phyloP scores from a whole-genome alignment of 2,888 invertebrate species.

The Cosmopolites sordidus region DNA sequence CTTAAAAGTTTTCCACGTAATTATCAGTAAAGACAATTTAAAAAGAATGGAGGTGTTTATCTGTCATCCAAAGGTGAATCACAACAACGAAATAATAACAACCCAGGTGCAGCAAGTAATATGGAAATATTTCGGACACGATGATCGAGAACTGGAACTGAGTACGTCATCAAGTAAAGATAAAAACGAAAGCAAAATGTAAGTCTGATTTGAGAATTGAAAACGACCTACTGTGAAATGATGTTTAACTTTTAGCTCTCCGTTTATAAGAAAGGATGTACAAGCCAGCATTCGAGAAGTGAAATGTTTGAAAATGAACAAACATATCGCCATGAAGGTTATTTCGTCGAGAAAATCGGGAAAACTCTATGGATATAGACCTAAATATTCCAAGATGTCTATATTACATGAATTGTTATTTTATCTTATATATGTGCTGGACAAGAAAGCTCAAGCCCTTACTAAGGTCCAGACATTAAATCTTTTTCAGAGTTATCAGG shows the following conservation, averaged over 20 bases:
- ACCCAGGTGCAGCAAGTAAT: conserved; percentile 59
- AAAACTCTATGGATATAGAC: conserved; percentile 23
- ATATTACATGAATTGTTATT: conserved; percentile 65
- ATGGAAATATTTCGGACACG: not conserved
- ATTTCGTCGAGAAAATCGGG: conserved; percentile 39
- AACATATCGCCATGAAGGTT: conserved; percentile 3
- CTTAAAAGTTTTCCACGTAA: conserved; percentile 54
- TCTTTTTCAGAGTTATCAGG: conserved; percentile 1
- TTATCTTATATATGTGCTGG: conserved; percentile 59
- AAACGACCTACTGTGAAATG: no score
- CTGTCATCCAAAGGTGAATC: conserved; percentile 51
- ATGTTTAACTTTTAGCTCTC: conserved; percentile 7
- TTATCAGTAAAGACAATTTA: conserved; percentile 48
- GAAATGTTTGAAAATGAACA: conserved; percentile 24
- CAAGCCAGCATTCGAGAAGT: conserved; percentile 34
- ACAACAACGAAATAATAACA: conserved; percentile 52
- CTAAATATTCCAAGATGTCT: conserved; percentile 55
- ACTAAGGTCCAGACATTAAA: conserved; percentile 36
- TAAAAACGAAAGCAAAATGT: no score
- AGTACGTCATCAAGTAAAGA: no score
- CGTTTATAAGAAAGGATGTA: conserved; percentile 30
- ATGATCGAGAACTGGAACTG: not conserved
- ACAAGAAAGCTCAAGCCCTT: conserved; percentile 29
- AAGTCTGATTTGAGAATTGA: no score
- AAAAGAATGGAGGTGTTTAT: conserved; percentile 52